Evolutionary conservation across 2,113 vertebrate genomes (phyloP).

Genomic region (Dasyprocta punctata): DNA sequence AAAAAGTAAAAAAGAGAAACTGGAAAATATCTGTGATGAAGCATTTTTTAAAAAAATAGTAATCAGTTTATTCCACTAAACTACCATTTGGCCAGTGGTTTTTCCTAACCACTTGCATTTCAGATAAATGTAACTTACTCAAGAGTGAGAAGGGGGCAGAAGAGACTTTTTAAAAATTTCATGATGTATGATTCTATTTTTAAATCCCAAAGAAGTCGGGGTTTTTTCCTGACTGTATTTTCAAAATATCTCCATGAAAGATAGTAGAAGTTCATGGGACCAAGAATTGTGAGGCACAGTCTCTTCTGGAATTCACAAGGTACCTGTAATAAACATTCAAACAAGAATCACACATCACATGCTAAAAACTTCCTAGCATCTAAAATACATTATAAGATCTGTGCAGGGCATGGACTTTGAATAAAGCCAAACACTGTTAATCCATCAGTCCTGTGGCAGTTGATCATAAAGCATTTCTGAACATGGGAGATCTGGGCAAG

Average conservation of each 20-base stretch:
- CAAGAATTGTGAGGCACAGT: constrained; percentile 67
- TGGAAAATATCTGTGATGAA: constrained; percentile 74
- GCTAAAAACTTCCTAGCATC: constrained; percentile 68
- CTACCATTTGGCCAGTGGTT: constrained; percentile 48
- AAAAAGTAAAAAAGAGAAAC: constrained; percentile 82
- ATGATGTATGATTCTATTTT: constrained; percentile 17
- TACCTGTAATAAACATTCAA: constrained; percentile 70
- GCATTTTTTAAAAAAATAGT: constrained; percentile 35
- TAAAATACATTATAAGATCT: constrained; percentile 67
- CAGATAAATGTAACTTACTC: constrained; percentile 61
- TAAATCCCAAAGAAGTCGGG: constrained; percentile 34
- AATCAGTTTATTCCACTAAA: constrained; percentile 72
- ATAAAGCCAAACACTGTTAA: constrained; percentile 78
- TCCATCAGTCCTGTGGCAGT: constrained; percentile 82
- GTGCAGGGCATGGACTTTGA: constrained; percentile 74
- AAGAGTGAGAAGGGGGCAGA: neutral
- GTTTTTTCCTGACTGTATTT: constrained; percentile 3
- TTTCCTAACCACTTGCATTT: constrained; percentile 63
- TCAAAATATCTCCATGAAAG: constrained; percentile 50
- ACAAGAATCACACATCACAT: constrained; percentile 70
- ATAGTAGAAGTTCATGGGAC: constrained; percentile 66
- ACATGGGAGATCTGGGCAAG: constrained; percentile 76
- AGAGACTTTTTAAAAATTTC: constrained; percentile 34
- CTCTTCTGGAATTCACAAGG: constrained; percentile 71
- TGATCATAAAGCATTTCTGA: constrained; percentile 78